Percentiles rank a stretch among this genome's conserved stretches.
Evolutionary conservation across 2,113 vertebrate species (phyloP).

Genomic region (Scomber japonicus): DNA sequence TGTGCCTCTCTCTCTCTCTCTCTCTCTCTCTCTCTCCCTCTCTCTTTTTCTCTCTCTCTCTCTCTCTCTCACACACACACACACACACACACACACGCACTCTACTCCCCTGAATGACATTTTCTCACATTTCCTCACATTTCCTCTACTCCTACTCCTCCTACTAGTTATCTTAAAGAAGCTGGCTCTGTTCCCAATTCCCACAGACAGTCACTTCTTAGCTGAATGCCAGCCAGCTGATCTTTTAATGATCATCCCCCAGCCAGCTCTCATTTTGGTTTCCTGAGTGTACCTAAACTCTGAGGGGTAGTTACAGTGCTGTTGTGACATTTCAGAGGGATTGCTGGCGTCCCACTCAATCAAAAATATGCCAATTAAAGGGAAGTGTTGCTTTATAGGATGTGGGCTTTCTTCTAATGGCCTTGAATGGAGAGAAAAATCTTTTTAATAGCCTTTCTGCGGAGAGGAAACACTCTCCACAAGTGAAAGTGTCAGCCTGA

Average conservation of each 20-base stretch:
- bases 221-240: slow-evolving; percentile 23
- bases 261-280: neutral
- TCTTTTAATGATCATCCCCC: slow-evolving; percentile 1
- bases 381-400: slow-evolving; percentile 8
- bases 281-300: slow-evolving; percentile 1
- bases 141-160: neutral
- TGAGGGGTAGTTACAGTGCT: neutral
- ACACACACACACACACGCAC: neutral
- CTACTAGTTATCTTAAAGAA: slow-evolving; percentile 18
- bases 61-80: too few relatives aligned
- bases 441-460: slow-evolving; percentile 14
- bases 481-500: neutral
- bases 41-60: too few relatives aligned
- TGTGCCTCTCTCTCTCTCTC: too few relatives aligned
- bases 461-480: slow-evolving; percentile 22
- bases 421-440: slow-evolving; percentile 9
- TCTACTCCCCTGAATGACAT: neutral
- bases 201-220: slow-evolving; percentile 38
- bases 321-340: neutral
- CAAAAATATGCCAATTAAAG: slow-evolving; percentile 21
- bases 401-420: slow-evolving; percentile 29
- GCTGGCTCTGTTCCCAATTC: slow-evolving; percentile 41
- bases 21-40: too few relatives aligned
- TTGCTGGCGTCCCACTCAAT: neutral
- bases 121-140: neutral